Evolutionary conservation across 2,888 invertebrate genomes (phyloP), one percentile per base, ranked within the genome.

Genomic region (Drosophila paucipuncta): DNA sequence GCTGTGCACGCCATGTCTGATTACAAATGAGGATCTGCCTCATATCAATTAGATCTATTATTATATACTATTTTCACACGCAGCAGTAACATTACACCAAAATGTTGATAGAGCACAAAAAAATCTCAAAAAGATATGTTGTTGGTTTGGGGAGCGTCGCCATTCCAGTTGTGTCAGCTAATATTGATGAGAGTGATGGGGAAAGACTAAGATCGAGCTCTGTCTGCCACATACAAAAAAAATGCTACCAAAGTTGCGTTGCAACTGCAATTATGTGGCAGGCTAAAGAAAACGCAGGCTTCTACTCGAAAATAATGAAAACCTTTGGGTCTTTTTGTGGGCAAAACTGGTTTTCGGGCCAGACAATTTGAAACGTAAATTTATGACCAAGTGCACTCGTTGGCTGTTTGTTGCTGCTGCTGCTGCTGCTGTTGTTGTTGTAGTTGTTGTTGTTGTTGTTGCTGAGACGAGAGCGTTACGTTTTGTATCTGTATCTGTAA

Each of bases 331-430:
- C 73, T 81, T 82, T 82, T 73, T 68, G 79, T 82, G 76, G 76
- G 64, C 66, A 73, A 81, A 81, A 79, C 82, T 72, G 74, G 85
- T 76, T 88, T 80, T 83, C 65, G 69, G 76, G 78, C 35, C 81
- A 80, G 76, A 89, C 87, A 85, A 83, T 87, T 87, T 87, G 68
- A 87, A 80, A 87, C 87, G 88, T 87, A 87, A 87, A 87, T 87
- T 89, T 87, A 87, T 89, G 87, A 85, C 87, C 88, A 89, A 89
- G 82, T 78, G 83, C 68, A 78, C 72, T 68, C 69, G 80, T 69
- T 73, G 68, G 25, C 49, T 47, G 65, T 37, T 43, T 61, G 62
- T 55, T 65, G 68, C 64, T 61, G 61, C 28, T 59, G 60, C 49
- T 66, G 73, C 31, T 63, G 65, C 67, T 53, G 54, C 18, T 59